A percentile compares a stretch with the other conserved stretches of the same genome.
Evolutionary conservation across 2,888 invertebrate species (phyloP).

Genomic region (Monopis laevigella): DNA sequence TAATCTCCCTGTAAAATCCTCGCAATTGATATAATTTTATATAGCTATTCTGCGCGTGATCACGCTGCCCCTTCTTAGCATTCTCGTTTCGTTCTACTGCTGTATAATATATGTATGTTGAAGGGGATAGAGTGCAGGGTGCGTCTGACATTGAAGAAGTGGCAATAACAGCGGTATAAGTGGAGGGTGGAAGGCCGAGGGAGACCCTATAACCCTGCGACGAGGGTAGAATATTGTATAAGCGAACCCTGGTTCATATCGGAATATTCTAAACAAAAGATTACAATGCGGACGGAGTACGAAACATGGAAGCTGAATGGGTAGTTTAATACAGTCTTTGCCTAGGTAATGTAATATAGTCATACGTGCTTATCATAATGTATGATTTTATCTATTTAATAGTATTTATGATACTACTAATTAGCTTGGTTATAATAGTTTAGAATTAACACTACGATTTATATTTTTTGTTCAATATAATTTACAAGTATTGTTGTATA

Average conservation of each 20-base stretch:
- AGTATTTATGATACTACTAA: too few species aligned
- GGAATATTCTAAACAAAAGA: slow-evolving; percentile 51
- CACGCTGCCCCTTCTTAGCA: slow-evolving; percentile 31
- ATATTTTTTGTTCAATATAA: too few species aligned
- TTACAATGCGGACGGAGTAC: slow-evolving; percentile 44
- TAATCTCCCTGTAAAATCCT: slow-evolving; percentile 54
- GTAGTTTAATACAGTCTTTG: too few species aligned
- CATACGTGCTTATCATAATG: too few species aligned
- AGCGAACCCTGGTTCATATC: slow-evolving; percentile 33
- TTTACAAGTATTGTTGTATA: too few species aligned
- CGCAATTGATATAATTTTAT: slow-evolving; percentile 62
- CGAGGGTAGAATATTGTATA: slow-evolving; percentile 66
- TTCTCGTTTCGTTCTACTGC: slow-evolving; percentile 45
- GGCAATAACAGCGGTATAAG: slow-evolving; percentile 68
- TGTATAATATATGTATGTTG: slow-evolving; percentile 51
- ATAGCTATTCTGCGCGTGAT: slow-evolving; percentile 29
- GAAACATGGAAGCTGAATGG: slow-evolving; percentile 8
- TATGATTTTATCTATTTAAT: too few species aligned
- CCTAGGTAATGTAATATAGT: too few species aligned
- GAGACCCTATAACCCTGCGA: slow-evolving; percentile 60
- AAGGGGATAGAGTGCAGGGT: slow-evolving; percentile 51
- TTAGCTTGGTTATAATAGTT: too few species aligned
- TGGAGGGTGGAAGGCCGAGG: slow-evolving; percentile 38
- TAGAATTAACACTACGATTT: too few species aligned
- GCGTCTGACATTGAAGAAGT: slow-evolving; percentile 69